A percentile compares a stretch with the other conserved stretches of the same genome.
Conservation (phyloP, 2,113 vertebrate species). For the Tragelaphus strepsiceros region DNA sequence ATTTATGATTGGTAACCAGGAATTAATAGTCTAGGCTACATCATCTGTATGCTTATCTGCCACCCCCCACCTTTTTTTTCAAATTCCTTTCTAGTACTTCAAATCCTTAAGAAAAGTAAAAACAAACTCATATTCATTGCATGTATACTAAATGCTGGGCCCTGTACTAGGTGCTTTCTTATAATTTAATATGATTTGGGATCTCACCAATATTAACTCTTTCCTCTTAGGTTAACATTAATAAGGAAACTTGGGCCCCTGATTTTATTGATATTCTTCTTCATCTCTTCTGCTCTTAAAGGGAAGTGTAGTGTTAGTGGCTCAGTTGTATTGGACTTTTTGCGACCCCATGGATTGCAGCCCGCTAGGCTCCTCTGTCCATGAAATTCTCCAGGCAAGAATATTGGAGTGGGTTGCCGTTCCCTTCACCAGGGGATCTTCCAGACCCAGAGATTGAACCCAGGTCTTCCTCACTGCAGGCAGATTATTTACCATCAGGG, state of each 20-base stretch:
- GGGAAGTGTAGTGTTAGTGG: background rate
- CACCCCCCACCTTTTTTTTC: background rate
- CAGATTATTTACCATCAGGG: background rate
- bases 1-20: background rate
- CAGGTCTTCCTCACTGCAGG: background rate
- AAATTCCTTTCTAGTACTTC: background rate
- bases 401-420: background rate
- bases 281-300: background rate
- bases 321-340: background rate
- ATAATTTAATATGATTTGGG: background rate
- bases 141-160: background rate
- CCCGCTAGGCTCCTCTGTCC: background rate
- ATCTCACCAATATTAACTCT: background rate
- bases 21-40: background rate
- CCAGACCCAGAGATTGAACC: background rate
- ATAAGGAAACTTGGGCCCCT: background rate
- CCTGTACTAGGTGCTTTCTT: background rate
- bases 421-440: background rate
- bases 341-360: fast-evolving
- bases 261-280: background rate
- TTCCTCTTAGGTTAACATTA: background rate
- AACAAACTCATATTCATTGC: background rate
- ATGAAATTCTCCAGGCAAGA: background rate
- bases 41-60: background rate
- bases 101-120: conserved; percentile 4